Evolutionary conservation across 64 coral and sea anemone species (phyloP), one percentile per base, ranked within the genome.

Genomic region (Cladopsammia gracilis): DNA sequence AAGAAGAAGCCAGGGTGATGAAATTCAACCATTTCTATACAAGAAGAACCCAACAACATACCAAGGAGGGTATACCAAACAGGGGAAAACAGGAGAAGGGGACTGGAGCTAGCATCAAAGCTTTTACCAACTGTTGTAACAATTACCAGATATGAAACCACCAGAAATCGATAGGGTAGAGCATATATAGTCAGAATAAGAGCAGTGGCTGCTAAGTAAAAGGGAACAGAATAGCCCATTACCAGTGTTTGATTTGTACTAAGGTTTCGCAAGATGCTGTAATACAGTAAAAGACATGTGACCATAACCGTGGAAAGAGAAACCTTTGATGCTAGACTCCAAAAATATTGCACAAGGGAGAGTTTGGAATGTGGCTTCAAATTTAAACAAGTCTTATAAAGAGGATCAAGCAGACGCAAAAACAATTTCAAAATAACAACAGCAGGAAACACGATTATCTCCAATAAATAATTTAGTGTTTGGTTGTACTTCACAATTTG

Each of bases 1-100:
- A 75, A 19, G 11, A 75, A 15, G 49, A 75, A 75, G 14, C 72
- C 72, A 19, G 72, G 72, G 45, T 75, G 72, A 45, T 77, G 74
- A 23, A 77, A 77, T 52, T 54, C 74, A 77, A n/a, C 3, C 50
- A 77, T 50, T 77, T 77, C 56, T 3, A 77, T 20, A 54, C 15
- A 5, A 77, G 48, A 19, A 53, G 24, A 54, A 77, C 74, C 20
- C 44, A 45, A 49, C 72, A 75, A 45, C 12, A 75, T 9, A 75
- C 72, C 45, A 75, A 75, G 0, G 4, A 45, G 18, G 19, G 49
- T 12, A 19, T 75, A 75, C 11, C 50, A 49, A 48, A 47, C 13
- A 11, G 13, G 72, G 43, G 18, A 75, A 49, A 77, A 10, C 20
- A 25, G 48, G 3, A 49, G 75, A 6, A 77, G n/a, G n/a, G 23